Evolutionary conservation across 2,888 invertebrate genomes (phyloP).

Genomic region (Acleris emargana): DNA sequence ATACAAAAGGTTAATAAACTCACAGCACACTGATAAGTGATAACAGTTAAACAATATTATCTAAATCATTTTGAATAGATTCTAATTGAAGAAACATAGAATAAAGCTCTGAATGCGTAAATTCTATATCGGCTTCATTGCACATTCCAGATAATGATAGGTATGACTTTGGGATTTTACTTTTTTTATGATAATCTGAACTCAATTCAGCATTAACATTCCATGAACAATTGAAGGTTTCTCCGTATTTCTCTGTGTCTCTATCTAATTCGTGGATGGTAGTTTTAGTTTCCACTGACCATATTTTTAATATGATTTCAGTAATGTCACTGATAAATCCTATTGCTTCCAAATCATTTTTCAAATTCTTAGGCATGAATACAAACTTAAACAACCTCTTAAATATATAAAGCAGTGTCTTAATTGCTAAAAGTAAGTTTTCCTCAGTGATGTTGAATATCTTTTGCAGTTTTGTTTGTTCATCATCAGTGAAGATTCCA

Average conservation of each 20-base stretch:
- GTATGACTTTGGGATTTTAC: conserved; percentile 72
- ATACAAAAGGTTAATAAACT: no score
- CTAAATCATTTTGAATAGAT: conserved; percentile 74
- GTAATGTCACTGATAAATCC: conserved; percentile 66
- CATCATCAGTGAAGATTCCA: conserved; percentile 72
- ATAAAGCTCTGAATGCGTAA: conserved; percentile 71
- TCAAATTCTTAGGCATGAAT: conserved; percentile 72
- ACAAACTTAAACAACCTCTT: conserved; percentile 70
- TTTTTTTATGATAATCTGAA: conserved; percentile 69
- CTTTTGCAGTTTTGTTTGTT: conserved; percentile 64
- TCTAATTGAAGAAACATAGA: conserved; percentile 73
- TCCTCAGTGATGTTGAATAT: conserved; percentile 68
- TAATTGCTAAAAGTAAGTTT: conserved; percentile 59
- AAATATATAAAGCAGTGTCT: conserved; percentile 66
- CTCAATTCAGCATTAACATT: conserved; percentile 74
- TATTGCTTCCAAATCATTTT: conserved; percentile 59
- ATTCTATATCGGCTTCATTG: conserved; percentile 62
- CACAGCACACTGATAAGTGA: no score
- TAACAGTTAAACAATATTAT: conserved; percentile 50
- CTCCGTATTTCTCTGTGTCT: conserved; percentile 49
- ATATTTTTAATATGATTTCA: conserved; percentile 67
- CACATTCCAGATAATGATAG: conserved; percentile 52
- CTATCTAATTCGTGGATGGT: conserved; percentile 62
- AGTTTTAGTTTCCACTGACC: conserved; percentile 69
- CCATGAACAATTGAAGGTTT: conserved; percentile 62